Conservation (phyloP, 1,140 invertebrate species). For the Zaprionus inermis region DNA sequence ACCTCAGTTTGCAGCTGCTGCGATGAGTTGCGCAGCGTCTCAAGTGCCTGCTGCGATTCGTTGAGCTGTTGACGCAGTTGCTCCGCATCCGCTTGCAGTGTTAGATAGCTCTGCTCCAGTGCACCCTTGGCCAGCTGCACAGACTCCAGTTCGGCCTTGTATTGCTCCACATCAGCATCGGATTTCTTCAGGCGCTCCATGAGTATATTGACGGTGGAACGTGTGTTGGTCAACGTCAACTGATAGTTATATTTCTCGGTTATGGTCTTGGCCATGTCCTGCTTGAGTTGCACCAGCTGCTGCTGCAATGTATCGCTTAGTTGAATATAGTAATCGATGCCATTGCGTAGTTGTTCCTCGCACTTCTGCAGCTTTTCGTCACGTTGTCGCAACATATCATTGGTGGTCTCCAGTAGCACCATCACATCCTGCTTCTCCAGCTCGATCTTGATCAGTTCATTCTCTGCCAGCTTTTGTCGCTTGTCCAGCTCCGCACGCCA, state of each 20-base stretch:
- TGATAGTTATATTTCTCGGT: slow-evolving; percentile 85
- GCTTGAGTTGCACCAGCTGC: slow-evolving; percentile 78
- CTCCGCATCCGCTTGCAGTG: slow-evolving; percentile 80
- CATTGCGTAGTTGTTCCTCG: slow-evolving; percentile 78
- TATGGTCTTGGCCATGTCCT: slow-evolving; percentile 81
- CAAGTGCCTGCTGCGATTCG: slow-evolving; percentile 70
- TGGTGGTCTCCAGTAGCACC: slow-evolving; percentile 80
- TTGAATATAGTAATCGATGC: slow-evolving; percentile 82
- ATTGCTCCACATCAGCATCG: slow-evolving; percentile 85
- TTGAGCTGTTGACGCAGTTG: slow-evolving; percentile 76
- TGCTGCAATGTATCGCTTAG: slow-evolving; percentile 75
- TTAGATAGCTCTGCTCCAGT: slow-evolving; percentile 83
- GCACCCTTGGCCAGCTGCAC: slow-evolving; percentile 84
- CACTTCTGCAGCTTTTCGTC: slow-evolving; percentile 84
- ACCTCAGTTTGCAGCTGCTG: slow-evolving; percentile 77
- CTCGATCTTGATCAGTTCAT: slow-evolving; percentile 85
- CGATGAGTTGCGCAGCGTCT: slow-evolving; percentile 67
- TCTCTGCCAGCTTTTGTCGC: slow-evolving; percentile 85
- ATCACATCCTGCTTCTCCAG: slow-evolving; percentile 85
- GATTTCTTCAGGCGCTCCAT: slow-evolving; percentile 85
- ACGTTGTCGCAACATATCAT: slow-evolving; percentile 78
- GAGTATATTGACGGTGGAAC: slow-evolving; percentile 85
- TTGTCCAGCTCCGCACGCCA: slow-evolving; percentile 85
- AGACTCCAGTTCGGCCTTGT: slow-evolving; percentile 84
- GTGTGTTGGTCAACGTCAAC: slow-evolving; percentile 84